Percentiles rank a stretch among this genome's conserved stretches.
Conservation (phyloP, 2,113 vertebrate genomes). For the Stegastes partitus region DNA sequence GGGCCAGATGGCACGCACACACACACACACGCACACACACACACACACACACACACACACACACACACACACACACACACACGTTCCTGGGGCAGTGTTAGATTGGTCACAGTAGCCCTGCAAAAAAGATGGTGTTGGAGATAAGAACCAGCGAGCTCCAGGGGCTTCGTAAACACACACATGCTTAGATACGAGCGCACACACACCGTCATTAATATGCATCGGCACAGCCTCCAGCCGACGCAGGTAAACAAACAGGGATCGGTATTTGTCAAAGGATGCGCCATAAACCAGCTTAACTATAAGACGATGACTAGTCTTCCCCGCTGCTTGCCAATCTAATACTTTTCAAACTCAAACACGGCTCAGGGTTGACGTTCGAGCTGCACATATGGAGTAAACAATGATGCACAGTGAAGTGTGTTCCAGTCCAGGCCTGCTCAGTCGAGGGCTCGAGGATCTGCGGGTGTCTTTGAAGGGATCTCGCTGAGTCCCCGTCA, state of each 20-base stretch:
- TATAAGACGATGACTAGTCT: constrained; percentile 38
- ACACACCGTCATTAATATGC: constrained; percentile 63
- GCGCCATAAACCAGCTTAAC: constrained; percentile 62
- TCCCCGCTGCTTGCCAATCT: constrained; percentile 53
- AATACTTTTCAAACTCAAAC: constrained; percentile 41
- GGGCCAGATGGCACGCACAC: constrained; percentile 58
- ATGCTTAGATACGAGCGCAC: neutral
- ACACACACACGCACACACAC: constrained; percentile 33
- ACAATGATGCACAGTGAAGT: constrained; percentile 8
- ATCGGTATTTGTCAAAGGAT: constrained; percentile 67
- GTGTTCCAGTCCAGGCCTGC: constrained; percentile 15
- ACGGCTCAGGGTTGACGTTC: constrained; percentile 25
- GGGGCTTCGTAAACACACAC: constrained; percentile 21
- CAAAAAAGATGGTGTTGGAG: constrained; percentile 58
- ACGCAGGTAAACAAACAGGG: constrained; percentile 66
- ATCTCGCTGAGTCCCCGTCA: neutral
- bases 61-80: constrained; percentile 8
- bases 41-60: constrained; percentile 19
- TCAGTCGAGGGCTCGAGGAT: neutral
- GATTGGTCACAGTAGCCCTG: constrained; percentile 75
- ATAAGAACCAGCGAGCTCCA: constrained; percentile 61
- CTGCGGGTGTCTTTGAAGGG: constrained; percentile 23
- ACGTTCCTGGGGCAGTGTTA: constrained; percentile 63
- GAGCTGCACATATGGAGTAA: constrained; percentile 43
- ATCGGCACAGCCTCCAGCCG: constrained; percentile 48